A percentile compares a stretch with the other conserved stretches of the same genome.
These are phyloP conservation scores for Lasioglossum leucozonium DNA, from an alignment of 2,888 invertebrate species.

Conservation along the genomic window DNA sequence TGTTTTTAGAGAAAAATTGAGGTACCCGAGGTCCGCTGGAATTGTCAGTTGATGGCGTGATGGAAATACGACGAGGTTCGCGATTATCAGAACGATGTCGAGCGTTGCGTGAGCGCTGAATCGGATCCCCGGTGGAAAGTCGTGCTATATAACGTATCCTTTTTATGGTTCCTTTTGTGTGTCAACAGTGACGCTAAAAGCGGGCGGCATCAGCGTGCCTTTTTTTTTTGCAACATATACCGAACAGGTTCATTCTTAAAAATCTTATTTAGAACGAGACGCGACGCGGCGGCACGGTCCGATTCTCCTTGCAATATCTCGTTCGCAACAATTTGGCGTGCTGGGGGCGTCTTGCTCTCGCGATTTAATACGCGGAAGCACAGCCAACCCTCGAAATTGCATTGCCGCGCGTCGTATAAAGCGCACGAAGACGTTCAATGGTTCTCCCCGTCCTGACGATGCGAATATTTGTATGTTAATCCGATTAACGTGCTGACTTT, in stretches of 20 bases:
- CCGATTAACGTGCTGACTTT: slow-evolving; percentile 72
- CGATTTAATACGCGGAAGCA: slow-evolving; percentile 51
- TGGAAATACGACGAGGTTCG: slow-evolving; percentile 23
- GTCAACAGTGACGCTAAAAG: slow-evolving; percentile 25
- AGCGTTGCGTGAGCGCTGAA: slow-evolving; percentile 30
- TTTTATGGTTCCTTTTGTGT: slow-evolving; percentile 17
- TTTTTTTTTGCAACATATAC: not conserved
- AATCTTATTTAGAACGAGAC: slow-evolving; percentile 35
- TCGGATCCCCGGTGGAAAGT: slow-evolving; percentile 28
- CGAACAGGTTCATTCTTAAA: slow-evolving; percentile 32
- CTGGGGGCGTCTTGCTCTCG: slow-evolving; percentile 32
- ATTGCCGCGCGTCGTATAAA: slow-evolving; percentile 47
- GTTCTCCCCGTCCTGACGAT: slow-evolving; percentile 65
- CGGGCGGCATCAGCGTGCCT: not conserved
- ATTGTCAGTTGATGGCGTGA: slow-evolving; percentile 14
- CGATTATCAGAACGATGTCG: slow-evolving; percentile 35
- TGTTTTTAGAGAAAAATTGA: not conserved
- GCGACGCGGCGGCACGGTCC: not conserved
- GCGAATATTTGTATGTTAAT: slow-evolving; percentile 80
- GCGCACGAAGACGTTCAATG: slow-evolving; percentile 58
- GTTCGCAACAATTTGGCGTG: slow-evolving; percentile 33
- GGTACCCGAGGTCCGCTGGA: slow-evolving; percentile 7
- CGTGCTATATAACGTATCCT: slow-evolving; percentile 17
- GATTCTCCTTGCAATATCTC: slow-evolving; percentile 45
- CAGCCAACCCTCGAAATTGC: slow-evolving; percentile 61